Base-by-base conservation (phyloP, 1,140 invertebrate genomes). In the Drosophila albomicans region DNA sequence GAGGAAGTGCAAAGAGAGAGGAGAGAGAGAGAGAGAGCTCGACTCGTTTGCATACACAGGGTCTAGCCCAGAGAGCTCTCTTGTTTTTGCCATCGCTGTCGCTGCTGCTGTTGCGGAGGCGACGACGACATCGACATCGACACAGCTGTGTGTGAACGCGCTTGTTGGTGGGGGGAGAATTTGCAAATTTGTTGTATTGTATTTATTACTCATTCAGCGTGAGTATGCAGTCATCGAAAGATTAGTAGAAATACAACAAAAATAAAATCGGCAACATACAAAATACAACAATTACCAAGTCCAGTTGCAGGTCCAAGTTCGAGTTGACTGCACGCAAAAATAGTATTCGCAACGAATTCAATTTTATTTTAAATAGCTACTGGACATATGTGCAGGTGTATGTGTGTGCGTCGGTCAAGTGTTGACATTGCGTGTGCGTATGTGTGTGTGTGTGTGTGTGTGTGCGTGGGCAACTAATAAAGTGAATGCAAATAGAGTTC, bases 171-270 rank as follows among this genome's bases (percentile, higher is more conserved):
- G 63, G 49, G 35, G 54, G 20, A 25, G 20, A 25, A 48, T 54
- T 66, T 76, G 74, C 69, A 72, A 76, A 71, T 66, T 43, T 43
- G 41, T 72, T 72, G 41, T 67, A 56, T 25, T 25, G 20, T 74
- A 57, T 70, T 75, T 75, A 72, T 76, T 76, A 76, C 74, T 76
- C 74, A 76, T 76, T 43, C 56, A 65, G 52, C 59, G 52, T 52
- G 32, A 61, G 56, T 54, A 56, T 76, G 74, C 74, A 72, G 69
- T 75, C 73, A 75, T 75, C 73, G 61, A 46, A 51, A 71, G 59
- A 63, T 58, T 65, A 49, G 66, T 70, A 65, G 41, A 48, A 46
- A 30, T 35, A 25, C 20, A 25, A 8, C 8, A 49, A 59, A 54
- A 62, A 64, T 25, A 0, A 25, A 25, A 25, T 4, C 20, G 20